Evolutionary conservation across 2,113 vertebrate species (phyloP), one percentile per base, ranked within the genome.

Genomic region (Zosterops pallidus): DNA sequence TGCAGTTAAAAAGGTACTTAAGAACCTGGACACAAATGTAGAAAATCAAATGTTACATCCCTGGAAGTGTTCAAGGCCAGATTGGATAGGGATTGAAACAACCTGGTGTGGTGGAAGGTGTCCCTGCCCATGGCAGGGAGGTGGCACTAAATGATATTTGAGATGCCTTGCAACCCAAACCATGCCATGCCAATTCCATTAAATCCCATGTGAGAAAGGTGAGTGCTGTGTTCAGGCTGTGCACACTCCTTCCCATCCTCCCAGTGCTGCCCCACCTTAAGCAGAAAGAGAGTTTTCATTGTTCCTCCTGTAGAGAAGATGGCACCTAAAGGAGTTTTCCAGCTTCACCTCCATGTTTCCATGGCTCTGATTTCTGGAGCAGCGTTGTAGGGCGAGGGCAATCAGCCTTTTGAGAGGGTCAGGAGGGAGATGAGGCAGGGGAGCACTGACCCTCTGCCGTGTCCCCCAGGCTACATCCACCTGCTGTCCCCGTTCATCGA

Each of bases 401-500:
- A 47, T 57, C 12, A 29, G 28, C 65, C 55, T 56, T 78, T 47
- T 41, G 42, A 67, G 42, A 62, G 9, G 31, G 20, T 77, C 62
- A 24, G 0, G 14, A 20, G 39, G 63, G 69, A 50, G 65, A 19
- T 33, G 26, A 16, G 33, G 63, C 50, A 6, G n/a, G 46, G 5
- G 16, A 19, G n/a, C 41, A 29, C 25, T 83, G 63, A 90, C 56
- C 7, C 17, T 94, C 24, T 92, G 62, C 55, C 21, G 20, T 93
- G 53, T 83, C 50, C 41, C 5, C 70, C 95, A 99, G 99, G 99
- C 96, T 99, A 99, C 95, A 99, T 99, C 96, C 99, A 99, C 97
- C 98, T 99, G 77, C 98, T 99, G 98, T 99, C 99, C 29, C 99
- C 99, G 0, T 99, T 99, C 97, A 98, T 99, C 14, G 99, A 99